These are phyloP conservation scores for Neolamprologus tretocephalus DNA, from an alignment of 2,113 vertebrate genomes.

Conservation along the genomic window DNA sequence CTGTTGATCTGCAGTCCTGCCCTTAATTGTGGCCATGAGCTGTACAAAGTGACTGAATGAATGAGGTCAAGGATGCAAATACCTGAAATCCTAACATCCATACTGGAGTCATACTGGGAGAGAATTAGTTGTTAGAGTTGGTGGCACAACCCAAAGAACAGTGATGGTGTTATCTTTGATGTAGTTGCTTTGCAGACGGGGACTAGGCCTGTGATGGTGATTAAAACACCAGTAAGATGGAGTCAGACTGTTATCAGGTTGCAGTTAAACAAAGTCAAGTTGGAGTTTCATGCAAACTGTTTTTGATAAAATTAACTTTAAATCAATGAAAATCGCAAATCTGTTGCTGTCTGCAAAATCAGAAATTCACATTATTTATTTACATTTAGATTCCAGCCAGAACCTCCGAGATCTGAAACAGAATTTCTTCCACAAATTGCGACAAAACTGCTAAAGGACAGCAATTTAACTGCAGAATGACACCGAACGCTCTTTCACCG, in stretches of 20 bases:
- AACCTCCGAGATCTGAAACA: neutral
- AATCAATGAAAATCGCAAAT: neutral
- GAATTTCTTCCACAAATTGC: neutral
- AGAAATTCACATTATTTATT: neutral
- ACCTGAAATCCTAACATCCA: neutral
- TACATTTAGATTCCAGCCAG: neutral
- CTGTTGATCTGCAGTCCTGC: neutral
- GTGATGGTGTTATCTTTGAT: neutral
- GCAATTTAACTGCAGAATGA: neutral
- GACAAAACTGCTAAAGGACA: neutral
- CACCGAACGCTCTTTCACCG: neutral
- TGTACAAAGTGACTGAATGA: neutral
- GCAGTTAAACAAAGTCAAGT: neutral
- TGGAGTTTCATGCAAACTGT: neutral
- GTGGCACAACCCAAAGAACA: neutral
- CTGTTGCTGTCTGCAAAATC: neutral
- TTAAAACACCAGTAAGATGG: neutral
- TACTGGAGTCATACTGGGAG: accelerated
- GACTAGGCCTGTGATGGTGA: neutral
- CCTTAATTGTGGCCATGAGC: neutral
- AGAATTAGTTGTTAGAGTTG: neutral
- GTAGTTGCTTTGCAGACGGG: neutral
- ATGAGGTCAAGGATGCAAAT: neutral
- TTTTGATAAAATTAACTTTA: neutral
- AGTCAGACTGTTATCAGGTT: neutral